Conservation (phyloP, 1,140 invertebrate species). For the Colletes latitarsis region DNA sequence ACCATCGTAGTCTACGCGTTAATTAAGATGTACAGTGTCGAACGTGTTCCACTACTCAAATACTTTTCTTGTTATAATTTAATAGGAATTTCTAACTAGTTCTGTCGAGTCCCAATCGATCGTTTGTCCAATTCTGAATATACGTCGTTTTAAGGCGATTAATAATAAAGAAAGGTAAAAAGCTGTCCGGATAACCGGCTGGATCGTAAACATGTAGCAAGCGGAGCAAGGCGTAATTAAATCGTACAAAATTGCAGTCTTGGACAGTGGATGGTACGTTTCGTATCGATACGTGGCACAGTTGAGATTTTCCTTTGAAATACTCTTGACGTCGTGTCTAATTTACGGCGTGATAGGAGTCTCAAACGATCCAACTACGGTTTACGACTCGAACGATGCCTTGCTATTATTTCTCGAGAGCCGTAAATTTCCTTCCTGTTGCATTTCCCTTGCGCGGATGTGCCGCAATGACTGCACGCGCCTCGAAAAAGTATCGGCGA, state of each 20-base stretch:
- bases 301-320: slow-evolving; percentile 14
- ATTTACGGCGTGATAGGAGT: slow-evolving; percentile 48
- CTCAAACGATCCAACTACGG: slow-evolving; percentile 41
- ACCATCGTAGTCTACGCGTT: too few relatives aligned
- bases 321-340: slow-evolving; percentile 43
- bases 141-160: background rate
- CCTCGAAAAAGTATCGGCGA: slow-evolving; percentile 37
- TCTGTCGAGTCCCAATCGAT: background rate
- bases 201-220: background rate
- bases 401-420: slow-evolving; percentile 51
- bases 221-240: background rate
- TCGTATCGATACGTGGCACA: background rate
- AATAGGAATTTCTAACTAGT: background rate
- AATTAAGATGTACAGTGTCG: too few relatives aligned
- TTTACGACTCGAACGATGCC: slow-evolving; percentile 52
- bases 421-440: slow-evolving; percentile 54
- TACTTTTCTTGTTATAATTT: background rate
- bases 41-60: too few relatives aligned
- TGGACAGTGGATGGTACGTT: background rate
- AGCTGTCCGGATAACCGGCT: background rate
- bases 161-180: background rate
- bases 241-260: background rate
- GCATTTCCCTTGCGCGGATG: slow-evolving; percentile 53
- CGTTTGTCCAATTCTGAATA: background rate
- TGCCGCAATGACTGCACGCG: slow-evolving; percentile 29